Evolutionary conservation across 2,888 invertebrate genomes (phyloP), one percentile per base, ranked within the genome.

Genomic region (Gastracanthus pulcherrimus): DNA sequence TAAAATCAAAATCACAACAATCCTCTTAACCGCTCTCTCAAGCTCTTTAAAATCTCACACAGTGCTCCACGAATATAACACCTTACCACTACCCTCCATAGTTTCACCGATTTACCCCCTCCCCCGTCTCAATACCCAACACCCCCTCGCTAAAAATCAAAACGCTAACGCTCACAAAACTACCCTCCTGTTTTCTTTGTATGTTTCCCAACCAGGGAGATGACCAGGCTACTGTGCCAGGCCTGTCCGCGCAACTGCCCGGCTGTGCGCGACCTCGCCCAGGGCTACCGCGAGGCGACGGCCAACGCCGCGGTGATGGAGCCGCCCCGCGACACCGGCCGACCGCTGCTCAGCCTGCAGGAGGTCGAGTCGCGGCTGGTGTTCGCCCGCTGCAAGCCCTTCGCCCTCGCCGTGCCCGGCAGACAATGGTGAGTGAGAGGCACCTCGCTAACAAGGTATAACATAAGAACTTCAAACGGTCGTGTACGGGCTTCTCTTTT

Each of bases 371-470:
- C 96, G 88, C 93, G 97, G 87, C 94, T 97, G 90, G 97, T 97
- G 87, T 97, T 97, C 93, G 97, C 97, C 88, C 95, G 96, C 92
- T 97, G 97, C 93, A 97, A 96, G 94, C 97, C 97, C 74, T 97
- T 97, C 91, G 95, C 96, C 74, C 92, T 97, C 90, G 96, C 95
- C 88, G 95, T 96, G 86, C 95, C 96, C 71, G 97, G 97, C 34
- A 94, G 97, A 71, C 97, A 97, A 91, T 97, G 97, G 97, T 91
- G 76, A 86, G 86, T n/a, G n/a, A n/a, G n/a, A n/a, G n/a, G n/a
- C n/a, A n/a, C n/a, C n/a, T n/a, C n/a, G n/a, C n/a, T n/a, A n/a
- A n/a, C n/a, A n/a, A n/a, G n/a, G n/a, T n/a, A n/a, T n/a, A n/a
- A n/a, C n/a, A n/a, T n/a, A n/a, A n/a, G n/a, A n/a, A 23, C 26